These are phyloP conservation scores for Chondrosia reniformis DNA, from an alignment of 37 sponge, comb jelly and placozoan genomes.

Conservation along the genomic window DNA sequence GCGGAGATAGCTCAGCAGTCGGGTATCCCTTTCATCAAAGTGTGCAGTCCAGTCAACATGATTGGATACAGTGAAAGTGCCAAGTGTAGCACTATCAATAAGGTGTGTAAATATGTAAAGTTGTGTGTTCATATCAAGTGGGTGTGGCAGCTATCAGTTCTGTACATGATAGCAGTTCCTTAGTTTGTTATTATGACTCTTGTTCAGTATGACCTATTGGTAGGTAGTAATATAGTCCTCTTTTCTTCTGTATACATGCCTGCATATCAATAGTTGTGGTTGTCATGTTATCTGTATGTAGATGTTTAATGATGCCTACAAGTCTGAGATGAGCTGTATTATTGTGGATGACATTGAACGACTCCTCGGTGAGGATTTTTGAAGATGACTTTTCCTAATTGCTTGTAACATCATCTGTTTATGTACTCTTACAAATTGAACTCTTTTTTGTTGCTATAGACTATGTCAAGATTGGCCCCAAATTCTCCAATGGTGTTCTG, in stretches of 20 bases:
- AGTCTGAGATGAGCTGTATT: slow-evolving; percentile 90
- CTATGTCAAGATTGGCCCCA: slow-evolving; percentile 86
- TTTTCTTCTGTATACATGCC: neutral
- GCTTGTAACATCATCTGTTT: neutral
- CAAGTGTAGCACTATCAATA: slow-evolving; percentile 89
- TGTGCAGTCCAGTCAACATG: slow-evolving; percentile 84
- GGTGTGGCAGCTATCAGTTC: neutral
- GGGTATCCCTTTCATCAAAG: slow-evolving; percentile 84
- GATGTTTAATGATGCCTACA: slow-evolving; percentile 98
- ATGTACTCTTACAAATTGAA: neutral
- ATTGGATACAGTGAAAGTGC: slow-evolving; percentile 78
- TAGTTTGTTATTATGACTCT: neutral
- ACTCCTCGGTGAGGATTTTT: slow-evolving; percentile 55
- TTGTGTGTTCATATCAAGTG: neutral
- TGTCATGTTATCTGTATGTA: neutral
- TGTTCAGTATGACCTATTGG: neutral
- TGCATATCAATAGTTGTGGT: neutral
- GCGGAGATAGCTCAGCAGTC: slow-evolving; percentile 78
- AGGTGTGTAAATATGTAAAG: slow-evolving; percentile 27
- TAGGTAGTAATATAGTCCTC: neutral
- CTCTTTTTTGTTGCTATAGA: slow-evolving; percentile 30
- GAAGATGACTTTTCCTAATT: neutral
- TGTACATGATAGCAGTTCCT: too few relatives aligned
- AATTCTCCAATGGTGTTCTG: slow-evolving; percentile 82
- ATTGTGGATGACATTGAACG: slow-evolving; percentile 96